Percentiles rank a stretch among this genome's conserved stretches.
Evolutionary conservation across 2,797 vertebrate species (phyloP).

Genomic region (Channallabes apus): DNA sequence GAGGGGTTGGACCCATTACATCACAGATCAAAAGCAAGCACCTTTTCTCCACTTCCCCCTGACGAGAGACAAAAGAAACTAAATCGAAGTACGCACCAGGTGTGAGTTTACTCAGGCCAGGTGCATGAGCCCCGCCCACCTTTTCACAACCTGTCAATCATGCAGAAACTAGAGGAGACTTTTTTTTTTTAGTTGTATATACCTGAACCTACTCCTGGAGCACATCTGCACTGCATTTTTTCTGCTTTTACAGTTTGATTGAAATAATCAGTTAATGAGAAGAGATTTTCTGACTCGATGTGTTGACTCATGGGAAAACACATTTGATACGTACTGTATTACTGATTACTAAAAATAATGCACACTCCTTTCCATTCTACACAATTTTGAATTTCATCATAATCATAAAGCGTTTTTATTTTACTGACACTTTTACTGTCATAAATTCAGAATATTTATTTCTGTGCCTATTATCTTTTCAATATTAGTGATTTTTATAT

Average conservation of each 20-base stretch:
- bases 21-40: conserved; percentile 42
- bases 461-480: background rate
- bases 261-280: conserved; percentile 12
- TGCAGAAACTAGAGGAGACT: background rate
- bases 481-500: background rate
- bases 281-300: background rate
- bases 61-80: conserved; percentile 39
- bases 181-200: background rate
- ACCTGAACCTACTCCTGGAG: background rate
- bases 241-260: background rate
- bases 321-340: background rate
- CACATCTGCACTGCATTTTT: conserved; percentile 4
- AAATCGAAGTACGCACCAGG: conserved; percentile 33
- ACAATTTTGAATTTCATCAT: background rate
- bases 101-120: conserved; percentile 44
- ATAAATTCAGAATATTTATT: background rate
- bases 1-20: conserved; percentile 33
- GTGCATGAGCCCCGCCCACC: conserved; percentile 32
- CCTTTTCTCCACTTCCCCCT: conserved; percentile 11
- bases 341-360: too few species aligned
- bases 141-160: conserved; percentile 33
- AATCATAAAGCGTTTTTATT: conserved; percentile 7
- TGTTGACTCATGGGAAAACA: too few species aligned
- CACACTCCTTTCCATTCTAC: background rate
- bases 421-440: background rate